Conservation (phyloP, 1,140 invertebrate species). For the Heliconius hewitsoni region DNA sequence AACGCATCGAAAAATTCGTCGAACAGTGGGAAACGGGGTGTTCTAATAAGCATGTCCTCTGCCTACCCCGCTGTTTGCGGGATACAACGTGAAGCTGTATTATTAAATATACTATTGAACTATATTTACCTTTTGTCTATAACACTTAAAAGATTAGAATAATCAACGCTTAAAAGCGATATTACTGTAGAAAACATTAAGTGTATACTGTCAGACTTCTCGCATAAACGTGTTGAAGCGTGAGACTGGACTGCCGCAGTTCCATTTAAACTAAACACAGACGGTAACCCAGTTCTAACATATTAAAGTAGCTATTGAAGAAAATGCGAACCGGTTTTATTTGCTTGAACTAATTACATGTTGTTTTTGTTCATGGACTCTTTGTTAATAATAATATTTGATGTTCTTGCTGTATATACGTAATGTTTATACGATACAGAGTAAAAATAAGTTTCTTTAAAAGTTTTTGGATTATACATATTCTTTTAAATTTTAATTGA, state of each 20-base stretch:
- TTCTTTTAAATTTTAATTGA: no score
- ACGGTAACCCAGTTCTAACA: conserved; percentile 7
- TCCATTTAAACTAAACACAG: conserved; percentile 6
- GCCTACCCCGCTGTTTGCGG: no score
- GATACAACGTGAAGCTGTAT: no score
- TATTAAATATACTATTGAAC: background rate
- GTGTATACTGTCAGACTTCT: conserved; percentile 3
- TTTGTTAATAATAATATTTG: background rate
- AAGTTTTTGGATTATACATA: no score
- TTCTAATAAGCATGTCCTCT: no score
- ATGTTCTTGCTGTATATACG: background rate
- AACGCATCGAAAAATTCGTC: no score
- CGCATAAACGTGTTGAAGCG: conserved; percentile 11
- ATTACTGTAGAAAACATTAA: background rate
- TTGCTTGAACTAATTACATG: conserved; percentile 2
- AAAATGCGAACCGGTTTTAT: background rate
- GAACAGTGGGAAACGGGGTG: no score
- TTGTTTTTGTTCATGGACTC: background rate
- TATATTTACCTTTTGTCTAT: background rate
- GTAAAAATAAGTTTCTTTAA: no score
- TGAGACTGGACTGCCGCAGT: conserved; percentile 13
- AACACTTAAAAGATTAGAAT: background rate
- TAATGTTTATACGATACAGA: no score
- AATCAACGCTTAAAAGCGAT: background rate
- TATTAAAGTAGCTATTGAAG: conserved; percentile 12